Base-by-base conservation (phyloP, 2,797 vertebrate genomes). In the Sylvia borin region DNA sequence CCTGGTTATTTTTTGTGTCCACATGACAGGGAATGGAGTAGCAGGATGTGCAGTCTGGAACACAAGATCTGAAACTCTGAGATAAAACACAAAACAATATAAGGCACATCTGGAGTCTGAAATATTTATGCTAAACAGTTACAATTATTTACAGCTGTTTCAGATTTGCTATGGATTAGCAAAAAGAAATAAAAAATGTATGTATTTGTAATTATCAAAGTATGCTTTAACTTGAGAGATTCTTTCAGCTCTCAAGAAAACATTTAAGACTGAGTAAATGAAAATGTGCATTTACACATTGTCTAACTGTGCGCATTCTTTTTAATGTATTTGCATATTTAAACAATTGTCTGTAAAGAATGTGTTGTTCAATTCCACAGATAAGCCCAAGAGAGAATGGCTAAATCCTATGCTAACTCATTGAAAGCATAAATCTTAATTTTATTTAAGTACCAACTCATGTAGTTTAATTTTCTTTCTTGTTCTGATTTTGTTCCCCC, bases 291-390 rank as follows among this genome's bases (percentile, higher is more conserved):
- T 95, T 93, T 92, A 88, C 40, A 81, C 29, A 45, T 88, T 91
- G 76, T 65, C 45, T 90, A 91, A 68, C 51, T 70, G 34, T 1
- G 3, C 13, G 45, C 11, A 92, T 90, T 95, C 82, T 90, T 92
- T 94, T 87, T 57, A 60, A 50, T 73, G 20, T 87, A 80, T 96
- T 96, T 95, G 55, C 85, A 92, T 96, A 85, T 95, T 95, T 87
- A 92, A 90, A 89, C 64, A 95, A 95, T 87, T 89, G 74, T 81
- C 79, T 95, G 38, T 71, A 87, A 96, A 95, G 64, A 84, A 85
- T 55, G 13, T 50, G 32, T 82, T 95, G 64, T 88, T 62, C 71
- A 83, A 34, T 76, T 34, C 68, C 54, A 87, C 76, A 65, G 72
- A 85, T 60, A 85, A 88, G 21, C 65, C 66, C 36, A 51, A 64